Base-by-base conservation (phyloP, 2,113 vertebrate species). In the Malurus alboscapulatus region DNA sequence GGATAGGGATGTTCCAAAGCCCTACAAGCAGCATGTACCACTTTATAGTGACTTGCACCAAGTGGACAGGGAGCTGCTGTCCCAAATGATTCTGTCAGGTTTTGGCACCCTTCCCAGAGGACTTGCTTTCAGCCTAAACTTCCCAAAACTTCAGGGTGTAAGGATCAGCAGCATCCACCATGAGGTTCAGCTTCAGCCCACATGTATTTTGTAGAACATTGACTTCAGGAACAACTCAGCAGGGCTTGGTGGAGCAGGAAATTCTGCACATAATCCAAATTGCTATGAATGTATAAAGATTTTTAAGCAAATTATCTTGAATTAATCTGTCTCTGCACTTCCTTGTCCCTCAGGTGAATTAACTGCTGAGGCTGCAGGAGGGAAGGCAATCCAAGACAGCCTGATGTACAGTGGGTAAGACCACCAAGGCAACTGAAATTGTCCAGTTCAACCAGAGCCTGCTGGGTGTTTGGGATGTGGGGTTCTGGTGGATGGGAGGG, bases 331-430 rank as follows among this genome's bases (percentile, higher is more conserved):
- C 80, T 69, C 67, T 71, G 27, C 7, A 16, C 65, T 61, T 82
- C 34, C 18, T 72, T 87, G 9, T 93, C 88, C 61, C 66, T 9
- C 87, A 99, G 99, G 97, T 97, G 98, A 99, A 63, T 96, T 99
- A 73, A 96, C 96, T 44, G 97, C 96, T n/a, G 98, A 99, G 55
- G 94, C 92, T 34, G 97, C 97, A 13, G 93, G 95, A 77, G 98
- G 95, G 55, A 98, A 99, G 88, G 97, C 98, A 5, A 89, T 97
- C 26, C 98, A 98, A 16, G 98, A 98, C 84, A 98, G 98, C 57
- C 95, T 98, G 93, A 98, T 98, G 96, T 98, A 98, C 95, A 99
- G 98, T 7, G 98, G 99, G 99, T 99, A 96, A 98, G 99, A 84
- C 12, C 53, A 36, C 17, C 36, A 22, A 55, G 48, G 34, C 84